These are phyloP conservation scores for Macropus fuliginosus DNA, from an alignment of 2,797 vertebrate genomes.

Conservation along the genomic window DNA sequence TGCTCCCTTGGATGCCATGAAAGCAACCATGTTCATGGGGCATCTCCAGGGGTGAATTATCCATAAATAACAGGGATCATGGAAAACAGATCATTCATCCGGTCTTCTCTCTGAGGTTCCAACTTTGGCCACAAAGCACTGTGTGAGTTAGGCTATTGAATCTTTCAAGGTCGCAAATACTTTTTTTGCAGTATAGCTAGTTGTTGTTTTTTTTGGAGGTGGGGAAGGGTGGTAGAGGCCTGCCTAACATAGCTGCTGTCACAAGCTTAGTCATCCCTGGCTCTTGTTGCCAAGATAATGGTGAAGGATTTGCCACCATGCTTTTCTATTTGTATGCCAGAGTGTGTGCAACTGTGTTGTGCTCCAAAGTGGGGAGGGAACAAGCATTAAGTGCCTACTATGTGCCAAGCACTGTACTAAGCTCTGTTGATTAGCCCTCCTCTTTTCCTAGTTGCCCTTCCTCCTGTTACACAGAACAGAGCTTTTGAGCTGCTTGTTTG, in stretches of 20 bases:
- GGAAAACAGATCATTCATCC: neutral
- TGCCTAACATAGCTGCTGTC: neutral
- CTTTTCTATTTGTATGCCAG: neutral
- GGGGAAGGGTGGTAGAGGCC: neutral
- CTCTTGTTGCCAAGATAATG: neutral
- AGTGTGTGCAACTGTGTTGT: neutral
- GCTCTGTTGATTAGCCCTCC: neutral
- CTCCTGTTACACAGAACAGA: neutral
- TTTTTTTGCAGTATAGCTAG: neutral
- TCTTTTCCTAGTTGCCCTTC: neutral
- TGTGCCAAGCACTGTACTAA: neutral
- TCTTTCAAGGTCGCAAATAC: neutral
- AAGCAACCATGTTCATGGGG: neutral
- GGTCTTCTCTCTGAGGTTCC: neutral
- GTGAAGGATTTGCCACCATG: neutral
- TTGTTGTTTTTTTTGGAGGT: neutral
- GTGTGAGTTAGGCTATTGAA: neutral
- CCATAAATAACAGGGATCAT: neutral
- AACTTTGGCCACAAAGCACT: neutral
- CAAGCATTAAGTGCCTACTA: neutral
- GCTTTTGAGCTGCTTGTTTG: neutral
- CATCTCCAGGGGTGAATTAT: neutral
- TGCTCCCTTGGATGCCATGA: neutral
- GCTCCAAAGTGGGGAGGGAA: neutral
- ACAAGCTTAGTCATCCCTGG: neutral